Base-by-base conservation (phyloP, 2,113 vertebrate genomes). In the Saguinus midas region DNA sequence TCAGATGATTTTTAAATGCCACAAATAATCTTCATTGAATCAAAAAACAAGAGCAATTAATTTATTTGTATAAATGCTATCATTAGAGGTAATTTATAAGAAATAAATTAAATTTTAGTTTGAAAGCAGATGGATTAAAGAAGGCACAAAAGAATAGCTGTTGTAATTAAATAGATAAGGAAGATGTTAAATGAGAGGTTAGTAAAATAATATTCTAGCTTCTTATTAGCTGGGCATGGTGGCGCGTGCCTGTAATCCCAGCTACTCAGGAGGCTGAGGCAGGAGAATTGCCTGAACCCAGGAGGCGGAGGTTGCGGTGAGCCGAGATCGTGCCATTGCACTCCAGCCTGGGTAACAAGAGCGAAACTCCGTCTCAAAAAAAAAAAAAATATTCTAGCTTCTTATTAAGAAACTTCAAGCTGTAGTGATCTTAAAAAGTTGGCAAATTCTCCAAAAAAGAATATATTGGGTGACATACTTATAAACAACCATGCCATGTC, bases 1-100 rank as follows among this genome's bases (percentile, higher is more conserved):
- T 90, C 45, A 75, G 37, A 91, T 90, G 57, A 81, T 91, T 95
- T 78, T 93, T 91, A 98, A 97, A 95, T 95, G 72, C 68, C 17
- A 37, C 90, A 85, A 86, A 90, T 92, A 79, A 94, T 89, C 52
- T 97, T 50, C 43, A 80, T 70, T 75, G 66, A 87, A 75, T 90
- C 86, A 14, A 87, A 50, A 96, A 43, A 70, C 61, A 32, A 40
- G 50, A n/a, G 18, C 35, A 78, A 85, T 94, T 90, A 70, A 57
- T 95, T 87, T 21, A 75, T 93, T 92, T 91, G 76, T 55, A 85
- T 96, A 86, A 90, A 85, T 6, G 68, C 16, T 91, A 9, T 11
- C 89, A 88, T 37, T 91, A 10, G 48, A 94, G 6, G 2, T 40
- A 92, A 89, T 88, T 95, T 90, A 96, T 78, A 81, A 75, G 43